These are phyloP conservation scores for Sabellastarte sp. DNA, from an alignment of 2,888 invertebrate species.

Conservation along the genomic window DNA sequence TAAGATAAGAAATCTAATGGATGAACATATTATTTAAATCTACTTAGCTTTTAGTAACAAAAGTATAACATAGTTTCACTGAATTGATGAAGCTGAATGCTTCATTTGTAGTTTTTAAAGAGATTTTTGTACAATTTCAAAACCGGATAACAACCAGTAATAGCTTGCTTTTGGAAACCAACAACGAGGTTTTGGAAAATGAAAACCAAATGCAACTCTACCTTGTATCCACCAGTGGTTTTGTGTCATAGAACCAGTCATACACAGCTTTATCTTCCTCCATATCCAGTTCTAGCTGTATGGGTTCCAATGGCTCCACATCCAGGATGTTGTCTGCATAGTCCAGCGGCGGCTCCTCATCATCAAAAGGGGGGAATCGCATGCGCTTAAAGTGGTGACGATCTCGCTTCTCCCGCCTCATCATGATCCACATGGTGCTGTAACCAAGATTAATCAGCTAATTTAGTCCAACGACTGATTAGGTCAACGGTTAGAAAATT, in stretches of 20 bases:
- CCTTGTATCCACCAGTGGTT: slow-evolving; percentile 88
- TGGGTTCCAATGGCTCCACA: slow-evolving; percentile 97
- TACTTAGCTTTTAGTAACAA: no score
- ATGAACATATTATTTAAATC: no score
- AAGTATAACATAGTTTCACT: no score
- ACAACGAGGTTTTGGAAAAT: no score
- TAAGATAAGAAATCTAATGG: no score
- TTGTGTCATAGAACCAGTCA: slow-evolving; percentile 99
- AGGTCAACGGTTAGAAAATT: no score
- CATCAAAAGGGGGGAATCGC: slow-evolving; percentile 99
- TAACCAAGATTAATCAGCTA: no score
- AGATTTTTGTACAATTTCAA: neutral
- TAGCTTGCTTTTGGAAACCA: neutral
- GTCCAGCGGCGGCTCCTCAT: slow-evolving; percentile 98
- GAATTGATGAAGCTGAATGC: no score
- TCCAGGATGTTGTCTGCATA: slow-evolving; percentile 99
- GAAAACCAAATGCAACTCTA: no score
- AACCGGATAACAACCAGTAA: no score
- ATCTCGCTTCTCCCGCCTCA: slow-evolving; percentile 97
- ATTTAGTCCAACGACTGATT: no score
- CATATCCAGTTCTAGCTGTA: slow-evolving; percentile 94
- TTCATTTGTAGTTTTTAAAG: neutral
- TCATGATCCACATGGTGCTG: slow-evolving; percentile 99
- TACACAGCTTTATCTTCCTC: slow-evolving; percentile 76
- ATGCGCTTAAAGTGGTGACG: slow-evolving; percentile 98